Base-by-base conservation (phyloP, 1,140 invertebrate species). In the Drosophila saltans region DNA sequence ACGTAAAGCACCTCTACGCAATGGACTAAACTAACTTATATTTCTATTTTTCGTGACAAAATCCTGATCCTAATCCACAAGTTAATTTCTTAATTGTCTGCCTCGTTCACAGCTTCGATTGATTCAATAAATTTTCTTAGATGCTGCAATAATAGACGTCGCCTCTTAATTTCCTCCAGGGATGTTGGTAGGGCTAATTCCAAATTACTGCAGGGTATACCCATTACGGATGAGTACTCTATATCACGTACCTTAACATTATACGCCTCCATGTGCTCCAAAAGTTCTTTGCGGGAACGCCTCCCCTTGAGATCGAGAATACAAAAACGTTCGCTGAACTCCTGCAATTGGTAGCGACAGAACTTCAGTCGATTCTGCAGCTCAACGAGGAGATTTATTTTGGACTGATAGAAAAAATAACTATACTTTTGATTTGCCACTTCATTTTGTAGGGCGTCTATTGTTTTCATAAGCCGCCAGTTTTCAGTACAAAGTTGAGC, bases 241-340 rank as follows among this genome's bases (percentile, higher is more conserved):
- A 64, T 48, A 28, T 77, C 52, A 16, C 43, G 40, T 16, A 61
- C 56, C 2, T 45, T 16, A 10, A 78, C 43, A 56, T 73, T 78
- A 26, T 64, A 73, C 26, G 64, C 75, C 45, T 78, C 36, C 8
- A 68, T 69, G n/a, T 63, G 36, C 4, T 68, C 24, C 11, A 45
- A 43, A 1, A 65, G 28, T 8, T 66, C 45, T 1, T 52, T 52
- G n/a, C 28, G 28, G 2, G 30, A 59, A 16, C 69, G 64, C 8
- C 52, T 72, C 16, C 28, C 7, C 7, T 68, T 67, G 0, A 78
- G 24, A 33, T 65, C 36, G 8, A 36, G 36, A 3, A 78, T 26
- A 1, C 16, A 41, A 0, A 61, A 39, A 9, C 57, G 64, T 48
- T 78, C 69, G 1, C 28, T 8, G 21, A 78, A 60, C 9, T 78